These are phyloP conservation scores for Rutilus rutilus DNA, from an alignment of 2,113 vertebrate species.

Conservation along the genomic window DNA sequence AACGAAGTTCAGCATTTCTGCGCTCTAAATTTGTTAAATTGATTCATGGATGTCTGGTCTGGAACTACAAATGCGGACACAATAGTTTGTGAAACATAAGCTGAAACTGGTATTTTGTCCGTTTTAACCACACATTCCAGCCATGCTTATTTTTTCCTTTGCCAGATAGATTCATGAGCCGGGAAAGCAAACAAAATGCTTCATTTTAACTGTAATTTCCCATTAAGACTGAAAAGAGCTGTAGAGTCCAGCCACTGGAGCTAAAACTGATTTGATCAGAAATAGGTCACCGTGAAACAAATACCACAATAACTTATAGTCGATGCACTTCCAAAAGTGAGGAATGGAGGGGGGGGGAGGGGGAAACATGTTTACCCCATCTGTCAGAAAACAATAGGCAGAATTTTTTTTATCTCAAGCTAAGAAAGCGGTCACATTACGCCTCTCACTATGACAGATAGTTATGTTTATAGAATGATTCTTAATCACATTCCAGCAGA, in stretches of 20 bases:
- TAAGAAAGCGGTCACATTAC: constrained; percentile 6
- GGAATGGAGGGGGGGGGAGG: constrained; percentile 12
- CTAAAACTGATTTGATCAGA: constrained; percentile 46
- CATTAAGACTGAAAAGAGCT: constrained; percentile 6
- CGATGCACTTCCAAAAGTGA: constrained; percentile 44
- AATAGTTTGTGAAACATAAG: constrained; percentile 9
- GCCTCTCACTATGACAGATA: constrained; percentile 8
- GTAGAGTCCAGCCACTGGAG: constrained; percentile 36
- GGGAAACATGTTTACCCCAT: constrained; percentile 56
- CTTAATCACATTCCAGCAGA: constrained; percentile 62
- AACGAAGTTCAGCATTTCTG: constrained; percentile 4
- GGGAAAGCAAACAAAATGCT: constrained; percentile 28
- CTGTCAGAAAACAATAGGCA: constrained; percentile 39
- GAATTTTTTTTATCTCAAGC: constrained; percentile 10
- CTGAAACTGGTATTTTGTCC: constrained; percentile 22
- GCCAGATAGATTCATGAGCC: constrained; percentile 22
- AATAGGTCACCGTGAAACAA: constrained; percentile 51
- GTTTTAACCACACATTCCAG: constrained; percentile 45
- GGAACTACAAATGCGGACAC: not conserved
- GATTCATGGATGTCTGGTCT: constrained; percentile 37
- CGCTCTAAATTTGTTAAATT: not conserved
- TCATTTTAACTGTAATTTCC: constrained; percentile 8
- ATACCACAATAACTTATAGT: constrained; percentile 59
- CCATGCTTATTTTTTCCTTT: constrained; percentile 18
- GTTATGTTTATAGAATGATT: constrained; percentile 33